A percentile compares a stretch with the other conserved stretches of the same genome.
These are phyloP conservation scores for cat (Felis catus) DNA, from an alignment of 2,113 vertebrate species.

Conservation along the genomic window DNA sequence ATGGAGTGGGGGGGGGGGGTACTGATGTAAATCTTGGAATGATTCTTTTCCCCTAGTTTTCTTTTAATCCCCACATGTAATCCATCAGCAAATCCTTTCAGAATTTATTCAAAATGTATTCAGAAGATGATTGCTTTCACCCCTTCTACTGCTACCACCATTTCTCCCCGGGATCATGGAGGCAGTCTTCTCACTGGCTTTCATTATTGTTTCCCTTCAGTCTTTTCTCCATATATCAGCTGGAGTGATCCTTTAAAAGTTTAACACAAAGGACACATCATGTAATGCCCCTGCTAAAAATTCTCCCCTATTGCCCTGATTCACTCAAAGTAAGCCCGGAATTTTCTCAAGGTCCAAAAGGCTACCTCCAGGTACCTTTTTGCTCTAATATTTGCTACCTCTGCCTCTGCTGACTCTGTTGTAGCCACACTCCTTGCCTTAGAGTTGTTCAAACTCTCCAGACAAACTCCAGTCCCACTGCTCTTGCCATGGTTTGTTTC, in stretches of 20 bases:
- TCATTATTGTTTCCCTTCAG: background rate
- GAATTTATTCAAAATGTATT: background rate
- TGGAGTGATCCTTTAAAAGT: background rate
- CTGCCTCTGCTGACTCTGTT: background rate
- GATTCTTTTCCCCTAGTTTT: background rate
- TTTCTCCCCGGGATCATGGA: background rate
- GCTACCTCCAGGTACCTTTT: background rate
- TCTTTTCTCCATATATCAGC: background rate
- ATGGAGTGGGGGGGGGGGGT: background rate
- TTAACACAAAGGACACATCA: background rate
- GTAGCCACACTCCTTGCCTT: too few relatives aligned
- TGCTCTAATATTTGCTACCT: background rate
- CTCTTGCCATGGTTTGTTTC: background rate
- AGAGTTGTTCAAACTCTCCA: background rate
- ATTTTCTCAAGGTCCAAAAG: background rate
- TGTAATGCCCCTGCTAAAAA: background rate
- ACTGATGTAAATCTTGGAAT: background rate
- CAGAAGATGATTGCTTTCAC: background rate
- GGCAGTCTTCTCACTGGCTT: background rate
- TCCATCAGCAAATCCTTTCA: background rate
- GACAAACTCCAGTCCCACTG: background rate
- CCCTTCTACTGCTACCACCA: fast-evolving
- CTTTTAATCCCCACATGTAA: background rate
- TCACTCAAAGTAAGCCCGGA: background rate
- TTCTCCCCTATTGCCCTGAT: background rate